Evolutionary conservation across 1,140 invertebrate genomes (phyloP), one percentile per base, ranked within the genome.

Genomic region (Capitella teleta): DNA sequence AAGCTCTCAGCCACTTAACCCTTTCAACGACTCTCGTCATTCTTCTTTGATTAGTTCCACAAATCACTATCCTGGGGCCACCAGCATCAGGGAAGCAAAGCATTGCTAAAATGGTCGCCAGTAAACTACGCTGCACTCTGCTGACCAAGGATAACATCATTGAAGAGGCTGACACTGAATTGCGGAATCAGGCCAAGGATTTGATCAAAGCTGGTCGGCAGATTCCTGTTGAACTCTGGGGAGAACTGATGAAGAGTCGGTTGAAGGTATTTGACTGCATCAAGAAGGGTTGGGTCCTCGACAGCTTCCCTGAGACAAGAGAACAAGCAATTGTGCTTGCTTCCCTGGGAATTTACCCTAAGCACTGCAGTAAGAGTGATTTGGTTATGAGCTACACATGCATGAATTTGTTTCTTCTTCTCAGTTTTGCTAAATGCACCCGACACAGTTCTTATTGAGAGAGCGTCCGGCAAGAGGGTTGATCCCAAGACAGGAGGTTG

Each of bases 221-320:
- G 16, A 36, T 72, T 16, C 66, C 67, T 32, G 62, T 59, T n/a
- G 59, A 62, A 12, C 36, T 70, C 16, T 71, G 66, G 68, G 46
- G 61, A 12, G 56, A 61, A 45, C 59, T 69, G 14, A 52, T 71
- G 5, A 55, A 56, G 48, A 59, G 61, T 16, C 37, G 49, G 24
- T 48, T 68, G 46, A 57, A 65, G 30, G 45, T 66, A 25, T 62
- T 60, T 60, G 71, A 73, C 50, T 67, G 64, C 57, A 58, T 64
- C 6, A 67, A 66, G 47, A 67, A 68, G 46, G 71, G 71, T 18
- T 73, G 67, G 66, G 61, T 73, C 6, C 47, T 73, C 52, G 68
- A 68, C 48, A 62, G 63, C 21, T 71, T 72, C 55, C 69, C 69
- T 5, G 57, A 67, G 45, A 68, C 63, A 6, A 53, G 67, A 52